Percentiles rank a stretch among this genome's conserved stretches.
Conservation (phyloP, 2,113 vertebrate species). For the Riparia riparia region DNA sequence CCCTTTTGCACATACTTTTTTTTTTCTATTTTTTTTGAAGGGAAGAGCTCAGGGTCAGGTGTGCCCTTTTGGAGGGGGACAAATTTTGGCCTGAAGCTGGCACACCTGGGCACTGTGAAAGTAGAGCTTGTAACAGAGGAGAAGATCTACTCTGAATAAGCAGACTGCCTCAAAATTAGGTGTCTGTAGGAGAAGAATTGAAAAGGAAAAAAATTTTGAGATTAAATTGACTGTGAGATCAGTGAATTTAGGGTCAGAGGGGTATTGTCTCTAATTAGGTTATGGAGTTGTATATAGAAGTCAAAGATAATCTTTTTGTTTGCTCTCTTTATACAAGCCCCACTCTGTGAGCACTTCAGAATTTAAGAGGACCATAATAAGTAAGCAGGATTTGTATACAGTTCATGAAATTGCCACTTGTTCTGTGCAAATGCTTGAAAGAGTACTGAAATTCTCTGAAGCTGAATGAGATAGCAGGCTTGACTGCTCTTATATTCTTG, state of each 20-base stretch:
- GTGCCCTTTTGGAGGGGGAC: neutral
- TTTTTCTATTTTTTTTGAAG: neutral
- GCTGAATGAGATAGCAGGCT: neutral
- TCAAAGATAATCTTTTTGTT: neutral
- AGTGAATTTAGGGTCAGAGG: neutral
- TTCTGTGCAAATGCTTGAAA: neutral
- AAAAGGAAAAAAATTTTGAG: neutral
- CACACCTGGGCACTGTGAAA: neutral
- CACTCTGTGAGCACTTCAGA: neutral
- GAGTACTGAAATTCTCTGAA: neutral
- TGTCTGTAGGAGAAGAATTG: neutral
- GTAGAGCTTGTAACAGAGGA: neutral
- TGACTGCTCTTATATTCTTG: neutral
- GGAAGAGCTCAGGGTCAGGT: neutral
- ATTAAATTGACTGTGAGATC: neutral
- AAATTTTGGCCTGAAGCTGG: neutral
- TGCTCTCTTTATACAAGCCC: neutral
- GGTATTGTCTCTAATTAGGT: neutral
- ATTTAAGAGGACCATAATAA: neutral
- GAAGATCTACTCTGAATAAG: neutral
- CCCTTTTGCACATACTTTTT: neutral
- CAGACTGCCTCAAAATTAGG: neutral
- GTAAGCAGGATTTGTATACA: neutral
- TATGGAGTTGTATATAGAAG: neutral
- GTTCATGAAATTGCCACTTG: neutral